Conservation (phyloP, 2,888 invertebrate species). For the Trissolcus japonicus region DNA sequence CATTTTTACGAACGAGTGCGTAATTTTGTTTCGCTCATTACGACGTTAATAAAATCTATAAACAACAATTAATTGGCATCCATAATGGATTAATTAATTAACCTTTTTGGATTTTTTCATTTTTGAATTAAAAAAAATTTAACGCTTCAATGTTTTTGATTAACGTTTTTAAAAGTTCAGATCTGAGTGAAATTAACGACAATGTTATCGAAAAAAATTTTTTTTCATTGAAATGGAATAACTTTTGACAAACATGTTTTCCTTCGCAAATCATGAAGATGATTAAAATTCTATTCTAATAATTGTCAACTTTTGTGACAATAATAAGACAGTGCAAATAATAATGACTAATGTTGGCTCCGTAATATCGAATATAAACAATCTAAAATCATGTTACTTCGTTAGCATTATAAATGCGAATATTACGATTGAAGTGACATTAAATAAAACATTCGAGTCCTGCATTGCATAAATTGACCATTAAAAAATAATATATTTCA, state of each 20-base stretch:
- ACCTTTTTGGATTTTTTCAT: too few relatives aligned
- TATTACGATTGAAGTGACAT: too few relatives aligned
- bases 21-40: slow-evolving; percentile 3
- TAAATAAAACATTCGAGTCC: too few relatives aligned
- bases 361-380: slow-evolving; percentile 3
- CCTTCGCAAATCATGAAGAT: slow-evolving; percentile 1
- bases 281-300: slow-evolving; percentile 5
- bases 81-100: too few relatives aligned
- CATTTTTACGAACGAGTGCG: slow-evolving; percentile 7
- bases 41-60: not conserved
- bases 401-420: not conserved
- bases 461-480: too few relatives aligned
- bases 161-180: too few relatives aligned
- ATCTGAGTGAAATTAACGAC: too few relatives aligned
- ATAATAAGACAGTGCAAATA: not conserved
- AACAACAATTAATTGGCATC: not conserved
- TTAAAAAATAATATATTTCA: too few relatives aligned
- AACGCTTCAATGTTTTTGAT: too few relatives aligned
- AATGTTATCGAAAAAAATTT: too few relatives aligned
- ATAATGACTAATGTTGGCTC: not conserved
- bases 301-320: not conserved
- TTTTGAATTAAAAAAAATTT: too few relatives aligned
- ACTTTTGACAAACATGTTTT: not conserved
- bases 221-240: not conserved
- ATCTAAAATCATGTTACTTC: not conserved